Evolutionary conservation across 1,140 invertebrate species (phyloP).

Genomic region (Ostrea denselamellosa): DNA sequence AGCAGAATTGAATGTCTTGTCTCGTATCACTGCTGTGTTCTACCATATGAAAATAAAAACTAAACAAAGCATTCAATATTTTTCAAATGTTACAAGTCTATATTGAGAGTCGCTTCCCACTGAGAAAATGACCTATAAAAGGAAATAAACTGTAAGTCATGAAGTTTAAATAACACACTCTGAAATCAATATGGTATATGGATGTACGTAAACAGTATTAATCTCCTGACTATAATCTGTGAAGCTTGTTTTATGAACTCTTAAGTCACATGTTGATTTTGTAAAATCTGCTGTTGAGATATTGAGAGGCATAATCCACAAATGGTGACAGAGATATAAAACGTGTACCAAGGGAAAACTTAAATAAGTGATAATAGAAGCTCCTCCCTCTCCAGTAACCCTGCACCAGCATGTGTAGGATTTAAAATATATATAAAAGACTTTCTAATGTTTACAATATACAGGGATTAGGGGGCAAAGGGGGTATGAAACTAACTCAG

Average conservation of each 20-base stretch:
- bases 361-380: neutral
- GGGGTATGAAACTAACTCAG: too few relatives aligned
- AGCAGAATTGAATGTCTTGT: neutral
- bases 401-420: neutral
- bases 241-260: neutral
- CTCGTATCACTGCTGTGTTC: neutral
- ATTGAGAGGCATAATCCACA: neutral
- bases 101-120: too few relatives aligned
- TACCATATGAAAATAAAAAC: neutral
- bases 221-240: slow-evolving; percentile 2
- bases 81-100: neutral
- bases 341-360: neutral
- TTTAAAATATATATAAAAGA: too few relatives aligned
- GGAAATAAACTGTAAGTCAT: neutral
- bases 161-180: neutral
- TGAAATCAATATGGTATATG: neutral
- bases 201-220: neutral
- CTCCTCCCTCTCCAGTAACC: neutral
- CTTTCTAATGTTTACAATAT: too few relatives aligned
- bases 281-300: neutral
- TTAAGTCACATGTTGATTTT: slow-evolving; percentile 31
- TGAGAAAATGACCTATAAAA: neutral
- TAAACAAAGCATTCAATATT: neutral
- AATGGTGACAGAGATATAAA: neutral
- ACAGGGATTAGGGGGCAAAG: too few relatives aligned